These are phyloP conservation scores for Mongoloraphidia duomilia DNA, from an alignment of 2,888 invertebrate genomes.

Conservation along the genomic window DNA sequence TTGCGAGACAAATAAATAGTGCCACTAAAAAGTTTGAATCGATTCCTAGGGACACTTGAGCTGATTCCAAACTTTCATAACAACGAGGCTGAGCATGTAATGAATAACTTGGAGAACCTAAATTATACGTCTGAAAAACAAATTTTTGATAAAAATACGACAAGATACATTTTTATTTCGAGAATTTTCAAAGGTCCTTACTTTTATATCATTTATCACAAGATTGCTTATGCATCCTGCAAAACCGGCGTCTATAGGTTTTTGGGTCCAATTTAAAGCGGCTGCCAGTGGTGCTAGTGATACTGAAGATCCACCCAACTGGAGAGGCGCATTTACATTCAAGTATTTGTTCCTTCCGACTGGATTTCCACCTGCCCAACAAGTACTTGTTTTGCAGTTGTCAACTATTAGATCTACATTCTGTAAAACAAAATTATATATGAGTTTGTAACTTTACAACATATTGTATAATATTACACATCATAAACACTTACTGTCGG, in stretches of 20 bases:
- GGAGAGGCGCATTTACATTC: conserved; percentile 72
- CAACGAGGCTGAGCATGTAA: conserved; percentile 61
- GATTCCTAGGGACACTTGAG: conserved; percentile 61
- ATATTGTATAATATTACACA: background rate
- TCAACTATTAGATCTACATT: conserved; percentile 65
- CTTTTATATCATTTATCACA: conserved; percentile 51
- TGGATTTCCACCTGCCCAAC: conserved; percentile 22
- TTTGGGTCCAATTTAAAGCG: conserved; percentile 52
- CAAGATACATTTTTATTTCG: background rate
- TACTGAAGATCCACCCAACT: conserved; percentile 63
- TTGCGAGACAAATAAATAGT: conserved; percentile 74
- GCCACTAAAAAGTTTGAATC: conserved; percentile 80
- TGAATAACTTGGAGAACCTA: conserved; percentile 64
- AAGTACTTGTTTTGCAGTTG: conserved; percentile 39
- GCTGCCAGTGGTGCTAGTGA: conserved; percentile 46
- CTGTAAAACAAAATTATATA: conserved; percentile 21
- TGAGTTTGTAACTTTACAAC: too few species aligned
- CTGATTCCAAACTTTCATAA: conserved; percentile 54
- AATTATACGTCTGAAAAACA: conserved; percentile 60
- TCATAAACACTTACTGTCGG: conserved; percentile 18
- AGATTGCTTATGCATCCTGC: conserved; percentile 85
- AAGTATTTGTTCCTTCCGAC: conserved; percentile 21
- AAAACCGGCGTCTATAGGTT: conserved; percentile 58
- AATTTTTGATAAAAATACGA: background rate
- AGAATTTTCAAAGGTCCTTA: conserved; percentile 27